These are phyloP conservation scores for Strix uralensis DNA, from an alignment of 2,113 vertebrate species.

Conservation along the genomic window DNA sequence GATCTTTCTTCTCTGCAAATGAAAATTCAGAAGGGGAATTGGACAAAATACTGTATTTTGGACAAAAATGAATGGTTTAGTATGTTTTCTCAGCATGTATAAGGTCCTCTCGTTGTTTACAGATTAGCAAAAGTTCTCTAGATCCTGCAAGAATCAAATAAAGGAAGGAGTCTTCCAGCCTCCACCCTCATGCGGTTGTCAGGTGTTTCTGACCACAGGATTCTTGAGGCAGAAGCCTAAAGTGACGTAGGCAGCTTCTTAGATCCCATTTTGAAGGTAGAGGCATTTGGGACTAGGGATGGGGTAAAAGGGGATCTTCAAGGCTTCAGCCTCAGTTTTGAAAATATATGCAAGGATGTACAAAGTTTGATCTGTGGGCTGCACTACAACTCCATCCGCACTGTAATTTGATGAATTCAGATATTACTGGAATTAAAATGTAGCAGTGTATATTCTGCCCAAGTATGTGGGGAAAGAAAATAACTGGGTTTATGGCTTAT, in stretches of 20 bases:
- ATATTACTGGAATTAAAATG: not conserved
- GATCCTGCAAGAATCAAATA: not conserved
- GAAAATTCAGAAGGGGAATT: not conserved
- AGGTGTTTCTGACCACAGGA: not conserved
- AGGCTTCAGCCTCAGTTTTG: not conserved
- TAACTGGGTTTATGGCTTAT: not conserved
- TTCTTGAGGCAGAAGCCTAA: not conserved
- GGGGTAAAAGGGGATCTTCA: not conserved
- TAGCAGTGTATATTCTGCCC: not conserved
- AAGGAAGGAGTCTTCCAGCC: not conserved
- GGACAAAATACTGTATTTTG: not conserved
- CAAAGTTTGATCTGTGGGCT: not conserved
- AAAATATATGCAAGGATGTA: not conserved
- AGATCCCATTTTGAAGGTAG: not conserved
- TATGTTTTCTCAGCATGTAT: accelerated
- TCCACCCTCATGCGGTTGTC: not conserved
- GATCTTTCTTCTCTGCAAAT: not conserved
- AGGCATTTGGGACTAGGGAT: not conserved
- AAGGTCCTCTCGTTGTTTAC: not conserved
- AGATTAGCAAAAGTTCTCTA: not conserved
- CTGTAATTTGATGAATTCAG: not conserved
- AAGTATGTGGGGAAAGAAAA: not conserved
- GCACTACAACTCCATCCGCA: not conserved
- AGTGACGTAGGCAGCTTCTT: not conserved
- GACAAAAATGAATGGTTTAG: not conserved